Percentiles rank a stretch among this genome's conserved stretches.
These are phyloP conservation scores for Tetraodon nigroviridis DNA, from an alignment of 2,113 vertebrate genomes.

Conservation along the genomic window DNA sequence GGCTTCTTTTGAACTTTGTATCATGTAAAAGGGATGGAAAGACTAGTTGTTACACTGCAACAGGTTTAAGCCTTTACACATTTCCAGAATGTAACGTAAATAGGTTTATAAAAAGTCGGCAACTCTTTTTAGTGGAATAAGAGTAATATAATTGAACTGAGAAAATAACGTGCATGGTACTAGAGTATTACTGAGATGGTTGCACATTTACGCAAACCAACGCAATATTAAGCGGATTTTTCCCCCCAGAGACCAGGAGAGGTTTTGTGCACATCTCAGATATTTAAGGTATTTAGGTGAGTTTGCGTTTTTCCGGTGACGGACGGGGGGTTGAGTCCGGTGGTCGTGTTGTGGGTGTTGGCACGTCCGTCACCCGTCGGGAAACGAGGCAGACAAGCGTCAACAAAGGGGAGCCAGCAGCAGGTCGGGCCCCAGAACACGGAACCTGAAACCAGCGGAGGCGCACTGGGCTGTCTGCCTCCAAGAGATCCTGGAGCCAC, in stretches of 20 bases:
- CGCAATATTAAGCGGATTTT: neutral
- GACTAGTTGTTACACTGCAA: no score
- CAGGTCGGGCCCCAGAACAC: conserved; percentile 50
- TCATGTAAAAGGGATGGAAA: no score
- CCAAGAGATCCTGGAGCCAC: conserved; percentile 71
- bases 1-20: no score
- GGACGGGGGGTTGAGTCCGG: conserved; percentile 3
- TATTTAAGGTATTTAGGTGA: no score
- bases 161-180: no score
- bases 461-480: conserved; percentile 68
- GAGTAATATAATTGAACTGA: no score
- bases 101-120: no score
- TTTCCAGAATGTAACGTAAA: no score
- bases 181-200: no score
- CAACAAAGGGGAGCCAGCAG: conserved; percentile 31
- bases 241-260: neutral
- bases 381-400: conserved; percentile 34
- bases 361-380: conserved; percentile 22
- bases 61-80: no score
- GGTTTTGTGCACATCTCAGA: no score
- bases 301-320: conserved; percentile 1
- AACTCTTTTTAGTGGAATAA: no score
- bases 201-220: neutral
- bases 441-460: conserved; percentile 73
- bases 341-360: neutral